Base-by-base conservation (phyloP, 1,140 invertebrate species). In the Meloidogyne chitwoodi region DNA sequence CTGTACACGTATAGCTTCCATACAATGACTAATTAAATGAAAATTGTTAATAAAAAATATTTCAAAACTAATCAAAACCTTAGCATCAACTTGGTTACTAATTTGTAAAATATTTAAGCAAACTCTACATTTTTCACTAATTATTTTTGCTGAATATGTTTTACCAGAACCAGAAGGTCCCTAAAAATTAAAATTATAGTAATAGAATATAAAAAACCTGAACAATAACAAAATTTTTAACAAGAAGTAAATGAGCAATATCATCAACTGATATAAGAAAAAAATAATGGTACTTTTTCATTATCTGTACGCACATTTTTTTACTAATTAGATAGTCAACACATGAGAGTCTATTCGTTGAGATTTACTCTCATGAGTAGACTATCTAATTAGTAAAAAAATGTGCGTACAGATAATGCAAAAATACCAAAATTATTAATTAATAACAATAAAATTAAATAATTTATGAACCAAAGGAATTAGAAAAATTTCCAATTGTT, bases 11-110 rank as follows among this genome's bases (percentile, higher is more conserved):
- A 88, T 99, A 98, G 31, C 93, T 93, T 8, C 96, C 96, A 14
- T 99, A 88, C 19, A 99, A 87, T 90, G 94, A 93, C 89, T n/a
- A n/a, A n/a, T 90, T 78, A 31, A 87, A 80, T 77, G 38, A n/a
- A n/a, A 41, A 44, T 48, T 78, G 61, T 31, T 10, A 38, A 31
- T 31, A 29, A 62, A 31, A 22, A 62, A 44, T 27, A 19, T 66
- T 22, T 66, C 3, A 31, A 19, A 66, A 66, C 1, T 2, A 22
- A 26, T 4, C 24, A 22, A 73, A 73, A 90, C 89, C 89, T 96
- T 94, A 68, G 93, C 93, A 87, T 99, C 96, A n/a, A 94, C 95
- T 88, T 99, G 94, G 89, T 99, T 95, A 3, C 95, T 94, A 6
- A 99, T 89, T 87, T 99, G 96, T 34, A 99, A 93, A 64, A 93